Evolutionary conservation across 2,113 vertebrate genomes (phyloP).

Genomic region (Etheostoma cragini): DNA sequence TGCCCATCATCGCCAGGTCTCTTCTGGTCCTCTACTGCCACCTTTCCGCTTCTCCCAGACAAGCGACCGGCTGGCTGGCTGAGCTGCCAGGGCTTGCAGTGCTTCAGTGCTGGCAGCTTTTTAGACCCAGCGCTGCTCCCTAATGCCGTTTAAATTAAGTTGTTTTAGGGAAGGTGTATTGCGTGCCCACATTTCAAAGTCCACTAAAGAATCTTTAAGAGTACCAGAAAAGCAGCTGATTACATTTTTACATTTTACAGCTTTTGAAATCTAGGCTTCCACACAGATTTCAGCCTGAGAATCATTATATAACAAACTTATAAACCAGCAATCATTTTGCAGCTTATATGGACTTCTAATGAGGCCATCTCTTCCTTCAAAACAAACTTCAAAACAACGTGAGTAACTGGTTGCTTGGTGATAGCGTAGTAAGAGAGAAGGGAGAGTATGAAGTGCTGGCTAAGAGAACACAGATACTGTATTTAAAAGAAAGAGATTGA

Average conservation of each 20-base stretch:
- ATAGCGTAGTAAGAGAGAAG: constrained; percentile 28
- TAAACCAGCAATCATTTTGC: not conserved
- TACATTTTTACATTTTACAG: constrained; percentile 23
- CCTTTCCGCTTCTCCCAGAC: constrained; percentile 46
- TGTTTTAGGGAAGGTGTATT: constrained; percentile 69
- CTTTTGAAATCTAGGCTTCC: constrained; percentile 1
- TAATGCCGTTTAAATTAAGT: constrained; percentile 59
- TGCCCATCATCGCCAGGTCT: constrained; percentile 20
- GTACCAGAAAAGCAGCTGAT: constrained; percentile 3
- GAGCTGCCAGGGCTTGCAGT: not conserved
- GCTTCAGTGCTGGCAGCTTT: constrained; percentile 5
- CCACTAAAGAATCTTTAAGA: constrained; percentile 31
- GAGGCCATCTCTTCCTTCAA: not conserved
- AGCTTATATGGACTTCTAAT: constrained; percentile 14
- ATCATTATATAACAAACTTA: not conserved
- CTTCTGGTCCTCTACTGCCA: constrained; percentile 70
- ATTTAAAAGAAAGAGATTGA: constrained; percentile 39
- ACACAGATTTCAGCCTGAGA: not conserved
- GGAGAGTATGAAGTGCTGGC: constrained; percentile 24
- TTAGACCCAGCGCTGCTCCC: constrained; percentile 35
- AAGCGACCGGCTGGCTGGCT: not conserved
- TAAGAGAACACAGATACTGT: constrained; percentile 14
- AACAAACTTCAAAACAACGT: constrained; percentile 5
- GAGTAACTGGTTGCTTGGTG: constrained; percentile 43
- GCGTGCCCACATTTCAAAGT: constrained; percentile 50